Evolutionary conservation across 2,113 vertebrate species (phyloP).

Genomic region (Otis tarda): DNA sequence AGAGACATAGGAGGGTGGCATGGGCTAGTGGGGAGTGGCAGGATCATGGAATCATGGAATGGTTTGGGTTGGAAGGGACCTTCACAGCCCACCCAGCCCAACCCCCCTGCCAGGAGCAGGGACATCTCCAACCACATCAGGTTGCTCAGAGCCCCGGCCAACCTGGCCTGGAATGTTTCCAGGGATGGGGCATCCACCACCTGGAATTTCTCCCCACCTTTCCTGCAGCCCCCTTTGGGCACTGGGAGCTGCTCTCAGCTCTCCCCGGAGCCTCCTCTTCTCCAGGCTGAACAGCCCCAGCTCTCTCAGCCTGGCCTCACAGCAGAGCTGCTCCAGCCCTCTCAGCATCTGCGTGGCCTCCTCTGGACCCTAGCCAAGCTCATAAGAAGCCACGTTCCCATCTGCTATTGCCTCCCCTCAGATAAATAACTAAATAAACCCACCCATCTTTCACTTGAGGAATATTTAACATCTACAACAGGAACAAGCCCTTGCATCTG

Average conservation of each 20-base stretch:
- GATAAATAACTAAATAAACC: background rate
- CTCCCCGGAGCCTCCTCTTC: too few relatives aligned
- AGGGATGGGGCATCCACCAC: too few relatives aligned
- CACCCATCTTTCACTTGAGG: fast-evolving
- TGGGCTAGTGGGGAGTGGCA: background rate
- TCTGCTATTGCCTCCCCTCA: background rate
- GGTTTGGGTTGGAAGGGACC: background rate
- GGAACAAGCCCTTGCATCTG: background rate
- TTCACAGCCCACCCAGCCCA: too few relatives aligned
- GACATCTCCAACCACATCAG: too few relatives aligned
- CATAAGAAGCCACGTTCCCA: background rate
- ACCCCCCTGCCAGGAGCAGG: too few relatives aligned
- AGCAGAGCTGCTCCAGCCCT: background rate
- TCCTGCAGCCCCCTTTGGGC: too few relatives aligned
- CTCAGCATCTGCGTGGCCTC: fast-evolving
- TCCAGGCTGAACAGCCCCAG: background rate
- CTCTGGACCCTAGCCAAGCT: background rate
- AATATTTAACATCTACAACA: background rate
- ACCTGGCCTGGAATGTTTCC: too few relatives aligned
- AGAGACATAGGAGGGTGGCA: background rate
- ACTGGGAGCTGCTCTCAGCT: too few relatives aligned
- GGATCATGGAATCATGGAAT: background rate
- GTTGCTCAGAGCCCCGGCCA: too few relatives aligned
- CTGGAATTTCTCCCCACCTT: too few relatives aligned
- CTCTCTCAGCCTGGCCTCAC: background rate